Base-by-base conservation (phyloP, 2,113 vertebrate species). In the Zapus hudsonius region DNA sequence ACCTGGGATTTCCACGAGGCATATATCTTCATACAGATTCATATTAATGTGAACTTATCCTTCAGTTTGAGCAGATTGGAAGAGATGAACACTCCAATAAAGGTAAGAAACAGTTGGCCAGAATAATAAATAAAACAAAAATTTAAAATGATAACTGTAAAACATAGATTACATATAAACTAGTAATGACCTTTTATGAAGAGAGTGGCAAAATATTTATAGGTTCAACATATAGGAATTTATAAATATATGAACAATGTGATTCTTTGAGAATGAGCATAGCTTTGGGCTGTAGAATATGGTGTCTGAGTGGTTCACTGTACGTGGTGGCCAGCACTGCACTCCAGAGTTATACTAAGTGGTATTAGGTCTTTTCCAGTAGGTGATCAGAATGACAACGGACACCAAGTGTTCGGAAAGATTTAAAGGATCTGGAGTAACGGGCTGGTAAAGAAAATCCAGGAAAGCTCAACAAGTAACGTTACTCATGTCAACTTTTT, bases 61-160 rank as follows among this genome's bases (percentile, higher is more conserved):
- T 38, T 4, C 31, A 74, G 57, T 66, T 72, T 85, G 17, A 87
- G 79, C 33, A 75, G n/a, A 83, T 16, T 69, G 31, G 73, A 36
- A 90, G 42, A 23, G 40, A 93, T 40, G 10, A 92, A 64, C 10
- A 63, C 64, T 25, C 15, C 52, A 64, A 88, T 23, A 78, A 74
- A 64, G 27, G 7, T 31, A 80, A 81, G 40, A 79, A 83, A 67
- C 22, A 83, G 23, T 27, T 5, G 23, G 82, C 3, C 8, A 75
- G 5, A 75, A 31, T n/a, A 13, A 90, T 38, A 52, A 96, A 74
- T 20, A 88, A 91, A 94, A 72, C 8, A 11, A 47, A 84, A 67
- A 5, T 23, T 42, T 64, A 44, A 63, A 20, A 31, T 25, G 1
- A 5, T 22, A 75, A 86, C 27, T 23, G 12, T 47, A 59, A 84